These are phyloP conservation scores for Semibalanus balanoides DNA, from an alignment of 1,140 invertebrate species.

Conservation along the genomic window DNA sequence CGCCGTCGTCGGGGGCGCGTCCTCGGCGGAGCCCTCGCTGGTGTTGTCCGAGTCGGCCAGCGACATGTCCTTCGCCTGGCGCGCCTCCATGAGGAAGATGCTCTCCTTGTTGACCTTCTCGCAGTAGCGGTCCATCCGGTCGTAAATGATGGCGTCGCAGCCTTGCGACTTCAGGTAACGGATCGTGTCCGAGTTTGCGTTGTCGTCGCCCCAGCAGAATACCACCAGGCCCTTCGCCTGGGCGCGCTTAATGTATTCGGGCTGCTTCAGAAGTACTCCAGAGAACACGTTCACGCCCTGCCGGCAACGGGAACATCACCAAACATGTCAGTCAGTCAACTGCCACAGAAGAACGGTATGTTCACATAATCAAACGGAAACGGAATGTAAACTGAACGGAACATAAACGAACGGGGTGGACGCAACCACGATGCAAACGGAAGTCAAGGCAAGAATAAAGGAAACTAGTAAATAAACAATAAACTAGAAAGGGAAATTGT, in stretches of 20 bases:
- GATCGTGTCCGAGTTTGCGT: constrained; percentile 75
- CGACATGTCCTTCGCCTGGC: constrained; percentile 31
- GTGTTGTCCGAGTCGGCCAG: background rate
- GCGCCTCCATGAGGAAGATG: constrained; percentile 60
- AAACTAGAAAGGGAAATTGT: too few species aligned
- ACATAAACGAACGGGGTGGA: too few species aligned
- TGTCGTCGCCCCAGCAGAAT: constrained; percentile 94
- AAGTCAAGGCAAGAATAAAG: too few species aligned
- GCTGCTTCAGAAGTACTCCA: constrained; percentile 73
- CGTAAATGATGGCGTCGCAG: constrained; percentile 84
- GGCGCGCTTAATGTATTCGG: constrained; percentile 57
- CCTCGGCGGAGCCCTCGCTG: background rate
- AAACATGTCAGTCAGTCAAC: too few species aligned
- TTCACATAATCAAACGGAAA: too few species aligned
- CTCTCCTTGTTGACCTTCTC: constrained; percentile 67
- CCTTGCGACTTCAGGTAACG: constrained; percentile 69
- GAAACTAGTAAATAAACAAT: too few species aligned
- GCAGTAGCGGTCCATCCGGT: constrained; percentile 62
- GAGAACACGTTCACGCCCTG: constrained; percentile 79
- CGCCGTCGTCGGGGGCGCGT: background rate
- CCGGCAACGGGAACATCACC: constrained; percentile 14
- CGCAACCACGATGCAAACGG: too few species aligned
- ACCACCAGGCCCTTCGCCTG: constrained; percentile 63
- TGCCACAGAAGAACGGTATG: too few species aligned
- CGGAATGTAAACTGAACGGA: too few species aligned